Evolutionary conservation across 30 jellyfish, hydroid and myxozoan species (phyloP).

Genomic region (Hydractinia echinata): DNA sequence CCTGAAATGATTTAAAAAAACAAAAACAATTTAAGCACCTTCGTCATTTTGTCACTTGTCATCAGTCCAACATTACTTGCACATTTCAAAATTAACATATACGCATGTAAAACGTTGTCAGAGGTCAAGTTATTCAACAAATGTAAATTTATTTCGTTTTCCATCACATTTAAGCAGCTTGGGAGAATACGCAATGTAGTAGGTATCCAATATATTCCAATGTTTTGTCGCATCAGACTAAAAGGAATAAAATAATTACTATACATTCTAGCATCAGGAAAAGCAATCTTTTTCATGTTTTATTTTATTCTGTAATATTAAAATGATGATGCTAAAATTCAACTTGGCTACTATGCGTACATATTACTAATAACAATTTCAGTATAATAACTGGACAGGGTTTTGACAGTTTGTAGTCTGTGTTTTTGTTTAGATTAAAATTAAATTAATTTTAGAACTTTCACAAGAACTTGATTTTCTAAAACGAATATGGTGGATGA

Average conservation of each 20-base stretch:
- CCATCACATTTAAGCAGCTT: not conserved
- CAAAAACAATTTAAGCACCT: not conserved
- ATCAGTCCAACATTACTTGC: slow-evolving; percentile 39
- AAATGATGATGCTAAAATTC: too few relatives aligned
- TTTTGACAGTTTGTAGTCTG: too few relatives aligned
- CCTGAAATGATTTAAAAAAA: too few relatives aligned
- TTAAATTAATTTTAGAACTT: too few relatives aligned
- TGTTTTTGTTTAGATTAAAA: too few relatives aligned
- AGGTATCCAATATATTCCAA: slow-evolving; percentile 19
- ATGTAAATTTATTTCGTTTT: not conserved
- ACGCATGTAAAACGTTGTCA: slow-evolving; percentile 31
- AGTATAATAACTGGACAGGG: too few relatives aligned
- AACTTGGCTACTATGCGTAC: too few relatives aligned
- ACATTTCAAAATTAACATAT: slow-evolving; percentile 34
- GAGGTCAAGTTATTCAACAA: not conserved
- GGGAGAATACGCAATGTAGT: slow-evolving; percentile 20
- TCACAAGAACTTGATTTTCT: too few relatives aligned
- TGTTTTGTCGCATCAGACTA: slow-evolving; percentile 12
- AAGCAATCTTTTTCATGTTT: too few relatives aligned
- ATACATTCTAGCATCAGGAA: not conserved
- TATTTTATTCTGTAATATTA: too few relatives aligned
- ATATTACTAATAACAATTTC: too few relatives aligned
- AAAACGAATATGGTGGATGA: too few relatives aligned
- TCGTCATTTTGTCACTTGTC: slow-evolving; percentile 16
- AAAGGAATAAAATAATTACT: not conserved